A percentile compares a stretch with the other conserved stretches of the same genome.
Evolutionary conservation across 2,113 vertebrate species (phyloP).

Genomic region (Rutilus rutilus): DNA sequence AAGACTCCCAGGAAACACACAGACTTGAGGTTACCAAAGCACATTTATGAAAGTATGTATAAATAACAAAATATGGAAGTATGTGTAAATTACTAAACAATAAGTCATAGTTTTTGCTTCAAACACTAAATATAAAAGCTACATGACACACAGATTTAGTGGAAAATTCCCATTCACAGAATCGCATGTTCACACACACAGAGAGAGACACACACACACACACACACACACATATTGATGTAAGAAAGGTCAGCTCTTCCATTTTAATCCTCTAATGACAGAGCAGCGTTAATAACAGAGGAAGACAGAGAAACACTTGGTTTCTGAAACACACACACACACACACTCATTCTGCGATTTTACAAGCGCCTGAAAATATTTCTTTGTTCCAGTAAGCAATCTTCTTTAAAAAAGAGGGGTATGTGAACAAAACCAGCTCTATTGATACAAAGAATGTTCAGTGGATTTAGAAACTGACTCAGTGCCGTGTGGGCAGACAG

Average conservation of each 20-base stretch:
- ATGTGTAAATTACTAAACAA: background rate
- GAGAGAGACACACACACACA: slow-evolving; percentile 29
- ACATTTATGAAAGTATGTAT: too few species aligned
- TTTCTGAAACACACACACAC: background rate
- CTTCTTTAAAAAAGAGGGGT: slow-evolving; percentile 63
- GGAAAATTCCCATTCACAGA: background rate
- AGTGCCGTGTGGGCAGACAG: slow-evolving; percentile 61
- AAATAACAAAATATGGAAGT: background rate
- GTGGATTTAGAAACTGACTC: slow-evolving; percentile 56
- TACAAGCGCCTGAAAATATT: slow-evolving; percentile 71
- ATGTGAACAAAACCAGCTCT: slow-evolving; percentile 62
- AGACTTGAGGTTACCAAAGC: too few species aligned
- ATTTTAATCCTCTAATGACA: slow-evolving; percentile 80
- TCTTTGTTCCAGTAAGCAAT: slow-evolving; percentile 76
- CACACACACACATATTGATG: slow-evolving; percentile 28
- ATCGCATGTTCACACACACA: slow-evolving; percentile 27
- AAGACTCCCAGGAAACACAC: too few species aligned
- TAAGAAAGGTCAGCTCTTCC: slow-evolving; percentile 64
- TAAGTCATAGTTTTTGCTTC: background rate
- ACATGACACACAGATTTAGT: slow-evolving; percentile 10
- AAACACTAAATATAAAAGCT: slow-evolving; percentile 13
- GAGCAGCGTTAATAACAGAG: slow-evolving; percentile 79
- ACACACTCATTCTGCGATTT: slow-evolving; percentile 51
- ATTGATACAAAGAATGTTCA: slow-evolving; percentile 66
- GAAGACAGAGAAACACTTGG: slow-evolving; percentile 68